Base-by-base conservation (phyloP, 2,888 invertebrate species). In the Acleris sparsana region DNA sequence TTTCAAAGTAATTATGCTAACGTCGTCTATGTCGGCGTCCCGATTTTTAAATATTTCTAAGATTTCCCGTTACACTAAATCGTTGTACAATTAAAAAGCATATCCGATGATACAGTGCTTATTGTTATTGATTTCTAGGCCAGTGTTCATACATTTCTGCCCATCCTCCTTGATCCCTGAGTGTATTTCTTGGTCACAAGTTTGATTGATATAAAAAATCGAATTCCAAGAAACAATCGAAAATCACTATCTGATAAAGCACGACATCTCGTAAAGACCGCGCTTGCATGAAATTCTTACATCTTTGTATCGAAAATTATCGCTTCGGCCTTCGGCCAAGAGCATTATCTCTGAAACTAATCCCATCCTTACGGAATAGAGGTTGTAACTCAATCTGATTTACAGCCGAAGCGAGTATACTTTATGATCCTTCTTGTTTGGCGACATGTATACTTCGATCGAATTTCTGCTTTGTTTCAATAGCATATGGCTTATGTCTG, bases 371-470 rank as follows among this genome's bases (percentile, higher is more conserved):
- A 60, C 59, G 53, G 49, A 53, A 59, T 52, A 60, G 43, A 53
- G 56, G 53, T 43, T 29, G 59, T 64, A 64, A 64, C 53, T 60
- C 64, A 49, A 29, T 64, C 59, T 64, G 64, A 64, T 64, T 64
- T 44, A 64, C 59, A 59, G 49, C 64, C 17, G 46, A 59, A 48
- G 22, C 53, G 59, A 64, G 59, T 64, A 53, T 64, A 59, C 33
- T 64, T 60, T 63, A 63, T 63, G 62, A 56, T 55, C 55, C 17
- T 43, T 53, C 59, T 64, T 64, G 59, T 64, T 64, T 60, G 49
- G 64, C 25, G 53, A 53, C 53, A 64, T 20, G 25, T 44, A 44
- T 22, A 20, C 29, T 46, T 18, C 57, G 18, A n/a, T 22, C n/a
- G 4, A 46, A 46, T 57, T 44, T 57, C 3, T 57, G 25, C 46